Percentiles rank a stretch among this genome's conserved stretches.
phyloP scores from a whole-genome alignment of 2,113 vertebrate genomes.

The Oxygymnocypris stewartii region DNA sequence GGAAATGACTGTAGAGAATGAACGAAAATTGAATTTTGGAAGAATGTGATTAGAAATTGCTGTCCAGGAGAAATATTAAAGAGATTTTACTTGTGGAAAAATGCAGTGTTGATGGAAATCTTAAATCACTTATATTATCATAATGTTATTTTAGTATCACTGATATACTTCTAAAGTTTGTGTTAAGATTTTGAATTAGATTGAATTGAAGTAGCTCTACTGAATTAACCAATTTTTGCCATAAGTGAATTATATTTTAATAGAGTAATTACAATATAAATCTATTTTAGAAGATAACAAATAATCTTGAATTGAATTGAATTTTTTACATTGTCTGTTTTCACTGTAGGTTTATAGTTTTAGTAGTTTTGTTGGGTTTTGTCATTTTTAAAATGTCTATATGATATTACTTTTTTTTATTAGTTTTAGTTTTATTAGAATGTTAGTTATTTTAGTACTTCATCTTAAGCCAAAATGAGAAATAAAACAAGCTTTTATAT shows the following conservation, averaged over 20 bases:
- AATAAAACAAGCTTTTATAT: too few species aligned
- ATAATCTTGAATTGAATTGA: not conserved
- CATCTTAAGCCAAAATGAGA: not conserved
- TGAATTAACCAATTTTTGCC: too few species aligned
- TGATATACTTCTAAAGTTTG: not conserved
- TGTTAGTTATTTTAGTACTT: not conserved
- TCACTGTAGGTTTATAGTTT: not conserved
- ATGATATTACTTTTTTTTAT: not conserved
- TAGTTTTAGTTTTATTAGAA: not conserved
- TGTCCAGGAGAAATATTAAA: not conserved
- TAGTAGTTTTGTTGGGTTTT: not conserved
- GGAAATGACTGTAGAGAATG: not conserved
- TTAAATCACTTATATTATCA: not conserved
- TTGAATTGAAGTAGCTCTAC: too few species aligned
- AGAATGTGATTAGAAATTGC: not conserved
- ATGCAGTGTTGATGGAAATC: not conserved
- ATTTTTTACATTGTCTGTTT: not conserved
- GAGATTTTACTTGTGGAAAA: not conserved
- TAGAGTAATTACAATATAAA: too few species aligned
- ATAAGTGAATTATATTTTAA: too few species aligned
- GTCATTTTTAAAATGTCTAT: not conserved
- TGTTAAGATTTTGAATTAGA: not conserved
- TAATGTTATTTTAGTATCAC: not conserved
- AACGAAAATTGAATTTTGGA: not conserved
- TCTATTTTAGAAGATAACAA: too few species aligned